Evolutionary conservation across 1,140 invertebrate genomes (phyloP), one percentile per base, ranked within the genome.

Genomic region (Diachasmimorpha longicaudata): DNA sequence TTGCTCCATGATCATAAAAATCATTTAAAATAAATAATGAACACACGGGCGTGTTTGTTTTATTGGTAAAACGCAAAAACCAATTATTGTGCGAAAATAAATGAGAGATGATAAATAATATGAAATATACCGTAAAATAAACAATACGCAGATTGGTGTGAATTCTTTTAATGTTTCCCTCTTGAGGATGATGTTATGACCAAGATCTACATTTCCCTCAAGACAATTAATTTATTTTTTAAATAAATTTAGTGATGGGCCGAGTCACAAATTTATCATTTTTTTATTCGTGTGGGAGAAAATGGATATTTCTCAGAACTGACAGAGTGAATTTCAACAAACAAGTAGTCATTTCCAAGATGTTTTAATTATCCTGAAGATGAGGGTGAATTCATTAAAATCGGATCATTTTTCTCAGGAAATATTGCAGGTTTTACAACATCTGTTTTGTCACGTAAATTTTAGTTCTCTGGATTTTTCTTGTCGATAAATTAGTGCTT

Each of bases 1-100:
- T 55, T 19, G 58, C 58, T 52, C 19, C 58, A 63, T 19, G 58
- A 63, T 63, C 11, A 63, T 63, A 25, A 63, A 58, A 25, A 63
- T 63, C 14, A 63, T 63, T 25, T 11, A 63, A 31, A 25, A 63
- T 63, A 63, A 63, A 63, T 25, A 63, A 63, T 63, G 48, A 52
- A 63, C 39, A 63, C 58, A 63, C 58, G 58, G 58, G 58, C 58
- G 58, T 63, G 58, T 63, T 63, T 63, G 58, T 63, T 63, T 63
- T 63, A 63, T 63, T 63, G 58, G 58, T 63, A 21, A 63, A 63
- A 63, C 58, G 58, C 58, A 63, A 63, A 63, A 63, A 63, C 58
- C 58, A 63, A 63, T 63, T 63, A 63, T 63, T 63, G 58, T 63
- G 58, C 58, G 58, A 63, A 63, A 63, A 63, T 63, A 63, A 63